Evolutionary conservation across 2,888 invertebrate species (phyloP), one percentile per base, ranked within the genome.

Genomic region (Drosophila sordidapex): DNA sequence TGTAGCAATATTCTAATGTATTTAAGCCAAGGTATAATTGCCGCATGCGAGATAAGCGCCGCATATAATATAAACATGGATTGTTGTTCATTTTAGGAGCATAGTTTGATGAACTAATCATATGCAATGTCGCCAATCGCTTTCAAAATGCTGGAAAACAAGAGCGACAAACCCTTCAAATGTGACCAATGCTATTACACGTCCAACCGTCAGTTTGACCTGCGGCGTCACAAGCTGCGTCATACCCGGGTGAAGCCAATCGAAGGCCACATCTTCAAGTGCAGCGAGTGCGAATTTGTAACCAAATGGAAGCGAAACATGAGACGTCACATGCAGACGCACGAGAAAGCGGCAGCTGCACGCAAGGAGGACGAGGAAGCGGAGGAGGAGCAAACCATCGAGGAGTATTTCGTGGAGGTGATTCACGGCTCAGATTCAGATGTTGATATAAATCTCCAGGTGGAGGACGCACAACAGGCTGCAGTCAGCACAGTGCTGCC

Each of bases 271-370:
- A 43, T 4, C 3, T 75, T 43, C 13, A 57, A 59, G 6, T 79
- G 79, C 60, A 56, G 1, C 33, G 51, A 63, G 15, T 79, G 79
- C 21, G 0, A 56, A 2, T 80, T 76, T 25, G 35, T 53, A 0
- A 80, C 76, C 1, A 79, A 79, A 18, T 80, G 59, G 56, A 79
- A 72, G 11, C 68, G 80, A 3, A 79, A 79, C 38, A 48, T 80
- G 31, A 53, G 40, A 13, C 76, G 71, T 2, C 79, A 79, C 27
- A 72, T 72, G 76, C 33, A n/a, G 10, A 68, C n/a, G 8, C 78
- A 78, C 53, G 27, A 18, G 2, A 67, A 27, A 8, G 27, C 35
- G 10, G 8, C 15, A 25, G 13, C 7, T 21, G 46, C 46, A 21
- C 46, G 13, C 21, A 46, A 7, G 13, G 21, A 4, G 7, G 43